Evolutionary conservation across 2,113 vertebrate species (phyloP).

Genomic region (Charadrius vociferus): DNA sequence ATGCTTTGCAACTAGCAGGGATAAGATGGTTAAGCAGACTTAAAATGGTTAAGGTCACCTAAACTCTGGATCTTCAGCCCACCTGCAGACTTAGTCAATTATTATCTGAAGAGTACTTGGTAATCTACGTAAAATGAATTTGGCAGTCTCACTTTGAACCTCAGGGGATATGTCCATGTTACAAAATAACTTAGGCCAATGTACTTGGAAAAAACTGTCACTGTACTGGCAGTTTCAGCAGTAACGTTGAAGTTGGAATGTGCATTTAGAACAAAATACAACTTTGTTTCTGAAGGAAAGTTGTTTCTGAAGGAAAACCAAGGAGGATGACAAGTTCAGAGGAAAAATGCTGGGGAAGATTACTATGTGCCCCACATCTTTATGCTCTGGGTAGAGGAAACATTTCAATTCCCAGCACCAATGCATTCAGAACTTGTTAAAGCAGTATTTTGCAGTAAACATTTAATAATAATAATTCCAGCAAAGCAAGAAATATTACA

Average conservation of each 20-base stretch:
- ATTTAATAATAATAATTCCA: neutral
- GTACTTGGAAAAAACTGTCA: neutral
- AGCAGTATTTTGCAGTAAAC: neutral
- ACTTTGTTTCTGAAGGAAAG: neutral
- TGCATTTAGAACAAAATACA: neutral
- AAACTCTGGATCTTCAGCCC: neutral
- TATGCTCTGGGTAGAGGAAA: neutral
- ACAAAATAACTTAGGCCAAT: neutral
- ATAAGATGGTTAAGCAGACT: neutral
- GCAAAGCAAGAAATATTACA: neutral
- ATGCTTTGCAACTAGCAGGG: neutral
- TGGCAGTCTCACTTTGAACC: neutral
- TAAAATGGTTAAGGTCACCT: neutral
- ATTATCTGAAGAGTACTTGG: neutral
- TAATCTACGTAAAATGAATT: neutral
- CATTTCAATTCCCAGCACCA: neutral
- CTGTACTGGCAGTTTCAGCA: neutral
- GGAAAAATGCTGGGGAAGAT: neutral
- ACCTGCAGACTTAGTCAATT: neutral
- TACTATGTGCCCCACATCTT: neutral
- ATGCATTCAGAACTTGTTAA: neutral
- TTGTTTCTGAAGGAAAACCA: neutral
- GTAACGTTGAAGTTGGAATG: neutral
- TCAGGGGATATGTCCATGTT: neutral
- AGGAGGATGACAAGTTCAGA: neutral